A percentile compares a stretch with the other conserved stretches of the same genome.
Conservation (phyloP, 2,113 vertebrate species). For the Triplophysa tibetana region DNA sequence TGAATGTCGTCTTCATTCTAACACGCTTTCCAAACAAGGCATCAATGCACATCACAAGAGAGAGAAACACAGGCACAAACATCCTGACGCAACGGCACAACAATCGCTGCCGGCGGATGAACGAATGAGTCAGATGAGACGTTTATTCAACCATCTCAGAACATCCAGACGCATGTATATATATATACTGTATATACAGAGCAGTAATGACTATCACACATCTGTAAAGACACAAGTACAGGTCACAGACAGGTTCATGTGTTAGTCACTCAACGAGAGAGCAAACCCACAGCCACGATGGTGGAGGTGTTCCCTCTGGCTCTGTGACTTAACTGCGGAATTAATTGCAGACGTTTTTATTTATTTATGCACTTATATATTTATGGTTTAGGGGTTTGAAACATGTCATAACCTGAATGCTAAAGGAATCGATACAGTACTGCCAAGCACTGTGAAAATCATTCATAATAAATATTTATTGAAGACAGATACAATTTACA, state of each 20-base stretch:
- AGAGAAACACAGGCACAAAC: background rate
- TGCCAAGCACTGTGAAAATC: too few species aligned
- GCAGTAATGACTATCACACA: background rate
- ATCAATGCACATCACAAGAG: background rate
- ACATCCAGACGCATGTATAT: background rate
- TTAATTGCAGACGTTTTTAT: background rate
- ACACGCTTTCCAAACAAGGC: background rate
- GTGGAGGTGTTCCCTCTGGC: background rate
- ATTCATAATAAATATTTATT: too few species aligned
- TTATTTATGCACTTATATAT: too few species aligned
- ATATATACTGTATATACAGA: background rate
- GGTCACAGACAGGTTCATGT: conserved; percentile 35
- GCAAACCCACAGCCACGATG: background rate
- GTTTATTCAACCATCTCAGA: conserved; percentile 20
- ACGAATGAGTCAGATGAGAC: conserved; percentile 20
- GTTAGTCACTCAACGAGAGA: conserved; percentile 11
- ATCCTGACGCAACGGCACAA: background rate
- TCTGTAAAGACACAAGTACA: background rate
- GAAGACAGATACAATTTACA: background rate
- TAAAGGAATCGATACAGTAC: too few species aligned
- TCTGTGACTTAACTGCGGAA: background rate
- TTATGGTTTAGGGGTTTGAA: too few species aligned
- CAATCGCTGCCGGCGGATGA: background rate
- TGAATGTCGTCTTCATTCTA: background rate
- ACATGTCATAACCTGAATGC: too few species aligned